phyloP scores from a whole-genome alignment of 2,113 vertebrate genomes.

The Melanerpes aurifrons region DNA sequence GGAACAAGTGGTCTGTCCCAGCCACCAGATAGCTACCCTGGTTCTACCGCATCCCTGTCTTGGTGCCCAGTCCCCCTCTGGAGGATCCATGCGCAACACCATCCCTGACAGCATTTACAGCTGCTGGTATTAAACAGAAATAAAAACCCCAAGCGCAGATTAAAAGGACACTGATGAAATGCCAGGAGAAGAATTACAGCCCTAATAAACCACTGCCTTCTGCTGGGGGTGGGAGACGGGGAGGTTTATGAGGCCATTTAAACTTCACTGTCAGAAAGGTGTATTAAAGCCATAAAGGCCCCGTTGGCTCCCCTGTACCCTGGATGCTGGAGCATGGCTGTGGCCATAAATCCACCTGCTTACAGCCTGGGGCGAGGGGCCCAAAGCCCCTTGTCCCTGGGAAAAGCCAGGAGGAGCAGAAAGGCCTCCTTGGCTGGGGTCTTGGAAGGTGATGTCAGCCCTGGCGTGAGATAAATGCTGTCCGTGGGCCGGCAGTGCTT shows the following conservation, averaged over 20 bases:
- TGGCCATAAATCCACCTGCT: slow-evolving; percentile 58
- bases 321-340: neutral
- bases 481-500: fast-evolving
- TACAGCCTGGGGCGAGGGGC: neutral
- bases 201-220: slow-evolving; percentile 63
- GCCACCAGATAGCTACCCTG: neutral
- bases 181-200: slow-evolving; percentile 67
- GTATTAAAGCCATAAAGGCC: slow-evolving; percentile 65
- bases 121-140: slow-evolving; percentile 61
- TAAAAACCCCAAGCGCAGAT: slow-evolving; percentile 40
- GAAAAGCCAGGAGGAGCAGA: neutral
- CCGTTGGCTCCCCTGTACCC: neutral
- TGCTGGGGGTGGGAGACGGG: slow-evolving; percentile 16
- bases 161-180: slow-evolving; percentile 71
- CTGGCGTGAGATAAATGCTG: neutral
- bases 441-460: slow-evolving; percentile 30
- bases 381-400: neutral
- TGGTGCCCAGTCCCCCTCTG: fast-evolving
- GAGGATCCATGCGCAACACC: neutral
- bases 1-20: neutral
- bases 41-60: fast-evolving
- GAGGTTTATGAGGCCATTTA: slow-evolving; percentile 69
- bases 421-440: slow-evolving; percentile 3
- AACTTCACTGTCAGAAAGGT: slow-evolving; percentile 66
- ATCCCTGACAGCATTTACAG: slow-evolving; percentile 43